phyloP scores from a whole-genome alignment of 2,797 vertebrate species.

The Gobio occitaniae region DNA sequence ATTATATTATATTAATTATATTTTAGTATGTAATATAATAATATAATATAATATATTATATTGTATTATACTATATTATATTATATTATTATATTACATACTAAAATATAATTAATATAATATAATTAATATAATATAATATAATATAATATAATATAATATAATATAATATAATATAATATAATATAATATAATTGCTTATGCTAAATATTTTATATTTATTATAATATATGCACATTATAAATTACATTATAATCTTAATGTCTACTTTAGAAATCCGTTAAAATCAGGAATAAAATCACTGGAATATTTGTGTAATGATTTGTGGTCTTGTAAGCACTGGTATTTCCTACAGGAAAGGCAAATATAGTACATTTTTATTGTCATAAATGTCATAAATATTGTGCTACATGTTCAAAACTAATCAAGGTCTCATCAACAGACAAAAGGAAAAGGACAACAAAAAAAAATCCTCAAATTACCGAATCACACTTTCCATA shows the following conservation, averaged over 20 bases:
- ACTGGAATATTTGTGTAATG: background rate
- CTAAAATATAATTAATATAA: no score
- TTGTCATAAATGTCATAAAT: background rate
- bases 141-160: no score
- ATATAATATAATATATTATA: no score
- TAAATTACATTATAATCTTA: constrained; percentile 56
- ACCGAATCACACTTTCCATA: background rate
- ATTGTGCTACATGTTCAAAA: background rate
- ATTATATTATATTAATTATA: no score
- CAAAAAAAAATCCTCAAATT: background rate
- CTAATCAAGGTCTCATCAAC: background rate
- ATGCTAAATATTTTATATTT: background rate
- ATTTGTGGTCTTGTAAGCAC: background rate
- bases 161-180: no score
- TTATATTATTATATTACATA: no score
- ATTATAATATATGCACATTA: background rate
- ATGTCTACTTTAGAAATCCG: constrained; percentile 68
- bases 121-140: no score
- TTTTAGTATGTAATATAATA: no score
- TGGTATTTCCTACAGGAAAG: background rate
- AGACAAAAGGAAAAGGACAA: background rate
- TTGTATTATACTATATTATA: no score
- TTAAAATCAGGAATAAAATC: background rate
- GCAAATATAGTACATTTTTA: background rate
- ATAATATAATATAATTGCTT: no score